Percentiles rank a stretch among this genome's conserved stretches.
Conservation (phyloP, 2,888 invertebrate genomes). For the Lymantria dispar region DNA sequence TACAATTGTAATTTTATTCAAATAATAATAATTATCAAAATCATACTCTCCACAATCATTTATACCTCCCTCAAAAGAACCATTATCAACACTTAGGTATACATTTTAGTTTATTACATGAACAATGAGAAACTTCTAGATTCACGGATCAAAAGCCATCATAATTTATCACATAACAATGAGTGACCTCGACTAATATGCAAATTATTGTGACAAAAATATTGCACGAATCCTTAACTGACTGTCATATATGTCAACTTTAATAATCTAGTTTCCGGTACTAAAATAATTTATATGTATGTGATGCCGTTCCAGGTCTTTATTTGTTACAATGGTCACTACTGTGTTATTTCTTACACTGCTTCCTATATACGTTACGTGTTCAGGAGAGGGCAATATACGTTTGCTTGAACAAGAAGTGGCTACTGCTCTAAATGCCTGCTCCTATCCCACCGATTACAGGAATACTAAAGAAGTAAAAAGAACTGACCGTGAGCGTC, state of each 20-base stretch:
- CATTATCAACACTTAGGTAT: no score
- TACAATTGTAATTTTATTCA: no score
- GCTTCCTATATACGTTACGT: slow-evolving; percentile 45
- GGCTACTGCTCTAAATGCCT: slow-evolving; percentile 56
- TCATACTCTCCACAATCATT: no score
- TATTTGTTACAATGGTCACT: slow-evolving; percentile 44
- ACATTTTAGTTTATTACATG: background rate
- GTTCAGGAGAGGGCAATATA: slow-evolving; percentile 67
- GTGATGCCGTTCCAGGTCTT: slow-evolving; percentile 3
- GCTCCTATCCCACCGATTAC: slow-evolving; percentile 33
- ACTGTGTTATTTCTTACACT: slow-evolving; percentile 39
- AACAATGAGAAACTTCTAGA: background rate
- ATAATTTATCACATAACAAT: no score
- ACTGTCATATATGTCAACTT: slow-evolving; percentile 50
- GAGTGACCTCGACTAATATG: no score
- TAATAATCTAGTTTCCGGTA: slow-evolving; percentile 56
- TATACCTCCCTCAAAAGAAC: no score
- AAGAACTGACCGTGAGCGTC: slow-evolving; percentile 32
- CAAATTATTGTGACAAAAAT: no score
- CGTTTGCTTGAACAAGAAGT: slow-evolving; percentile 69
- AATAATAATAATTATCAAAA: no score
- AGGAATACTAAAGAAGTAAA: slow-evolving; percentile 18
- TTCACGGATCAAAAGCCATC: no score
- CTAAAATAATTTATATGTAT: slow-evolving; percentile 41
- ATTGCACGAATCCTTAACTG: slow-evolving; percentile 15